Base-by-base conservation (phyloP, 1,140 invertebrate genomes). In the Caerostris darwini region DNA sequence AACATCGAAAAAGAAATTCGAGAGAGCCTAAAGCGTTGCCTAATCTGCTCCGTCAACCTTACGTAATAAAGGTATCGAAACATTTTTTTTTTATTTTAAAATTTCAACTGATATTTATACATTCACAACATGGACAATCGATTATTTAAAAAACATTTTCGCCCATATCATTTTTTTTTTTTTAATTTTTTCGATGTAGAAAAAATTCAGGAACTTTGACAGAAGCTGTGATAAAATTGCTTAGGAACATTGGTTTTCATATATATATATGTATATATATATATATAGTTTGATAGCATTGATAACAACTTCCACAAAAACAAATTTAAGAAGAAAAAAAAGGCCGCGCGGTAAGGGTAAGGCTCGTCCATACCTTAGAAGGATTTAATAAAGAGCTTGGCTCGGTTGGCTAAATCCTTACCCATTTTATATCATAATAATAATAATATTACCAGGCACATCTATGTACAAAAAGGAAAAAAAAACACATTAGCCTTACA, bases 161-260 rank as follows among this genome's bases (percentile, higher is more conserved):
- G 85, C 71, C 58, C 82, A 82, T 92, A 61, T 85, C 82, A 69
- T 91, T 64, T 81, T 91, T 90, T 94, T 94, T 94, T 93, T 94
- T 94, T 90, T 67, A 90, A 90, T 85, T 94, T 90, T 94, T 94
- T 94, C 93, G 93, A 94, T 94, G 93, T 94, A 90, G 87, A 94
- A 94, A 94, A 94, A 94, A 90, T 94, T 94, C 93, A 94, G 93
- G 93, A 94, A 94, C 93, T 94, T 94, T 90, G 85, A 94, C 92
- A 94, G 92, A 85, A 94, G 93, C 87, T 90, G 71, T 94, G 88
- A 71, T 94, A 90, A 90, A 94, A 83, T 19, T 90, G 87, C 82
- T 83, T 94, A 94, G 93, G 93, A 94, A 94, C 93, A 94, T 94
- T 77, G 59, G 54, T 88, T 86, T 92, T 93, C 85, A 58, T 82